These are phyloP conservation scores for Branchipolynoe longqiensis DNA, from an alignment of 2,888 invertebrate genomes.

Conservation along the genomic window DNA sequence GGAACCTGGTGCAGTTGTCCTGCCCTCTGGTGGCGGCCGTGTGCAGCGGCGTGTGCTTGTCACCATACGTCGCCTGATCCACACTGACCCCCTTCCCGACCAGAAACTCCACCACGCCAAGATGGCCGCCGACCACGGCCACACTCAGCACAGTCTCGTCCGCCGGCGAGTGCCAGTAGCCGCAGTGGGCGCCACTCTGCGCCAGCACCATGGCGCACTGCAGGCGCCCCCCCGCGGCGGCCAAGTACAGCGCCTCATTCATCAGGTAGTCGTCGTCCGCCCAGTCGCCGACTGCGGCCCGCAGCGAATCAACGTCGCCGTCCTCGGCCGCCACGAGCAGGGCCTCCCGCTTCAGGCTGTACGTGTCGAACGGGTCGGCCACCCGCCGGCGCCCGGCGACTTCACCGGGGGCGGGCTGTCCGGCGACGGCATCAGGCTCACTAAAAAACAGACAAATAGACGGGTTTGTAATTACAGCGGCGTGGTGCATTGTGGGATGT, in stretches of 20 bases:
- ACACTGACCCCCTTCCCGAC: neutral
- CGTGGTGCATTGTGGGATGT: too few relatives aligned
- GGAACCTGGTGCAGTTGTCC: neutral
- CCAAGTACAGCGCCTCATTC: constrained; percentile 26
- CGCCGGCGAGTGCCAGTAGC: constrained; percentile 16
- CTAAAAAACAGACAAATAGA: too few relatives aligned
- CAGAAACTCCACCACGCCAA: neutral
- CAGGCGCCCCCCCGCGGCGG: constrained; percentile 8
- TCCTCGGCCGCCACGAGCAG: constrained; percentile 6
- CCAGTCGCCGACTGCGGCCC: neutral
- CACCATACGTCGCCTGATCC: neutral
- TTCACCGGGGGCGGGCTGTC: too few relatives aligned
- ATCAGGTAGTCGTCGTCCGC: constrained; percentile 2
- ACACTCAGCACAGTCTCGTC: constrained; percentile 34
- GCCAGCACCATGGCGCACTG: neutral
- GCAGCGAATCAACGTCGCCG: neutral
- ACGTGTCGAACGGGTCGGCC: constrained; percentile 26
- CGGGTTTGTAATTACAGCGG: too few relatives aligned
- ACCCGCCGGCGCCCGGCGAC: too few relatives aligned
- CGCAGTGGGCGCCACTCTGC: neutral
- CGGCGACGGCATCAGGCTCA: too few relatives aligned
- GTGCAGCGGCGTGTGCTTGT: constrained; percentile 30
- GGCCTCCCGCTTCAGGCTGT: neutral
- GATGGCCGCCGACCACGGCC: neutral
- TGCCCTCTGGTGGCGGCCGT: constrained; percentile 5